Evolutionary conservation across 1,140 invertebrate species (phyloP), one percentile per base, ranked within the genome.

Genomic region (Lucilia cuprina): DNA sequence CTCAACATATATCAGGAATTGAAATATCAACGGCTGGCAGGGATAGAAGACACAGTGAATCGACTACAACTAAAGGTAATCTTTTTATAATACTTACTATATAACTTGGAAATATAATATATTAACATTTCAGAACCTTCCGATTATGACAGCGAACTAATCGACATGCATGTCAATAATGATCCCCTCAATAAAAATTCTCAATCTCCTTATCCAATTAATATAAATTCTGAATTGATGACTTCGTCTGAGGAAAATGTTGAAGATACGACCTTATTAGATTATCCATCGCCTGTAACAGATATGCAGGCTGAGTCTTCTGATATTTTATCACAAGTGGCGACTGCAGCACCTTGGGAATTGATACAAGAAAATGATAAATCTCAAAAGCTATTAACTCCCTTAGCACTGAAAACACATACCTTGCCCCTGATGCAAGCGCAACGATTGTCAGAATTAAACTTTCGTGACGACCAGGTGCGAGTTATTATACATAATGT

Each of bases 401-500:
- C 21, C 17, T 30, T 82, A 8, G 49, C 10, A 82, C 25, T 85
- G 8, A 83, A 77, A n/a, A 49, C 77, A 49, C 65, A 35, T 10
- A 12, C 83, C 3, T 19, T 82, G 17, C n/a, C 47, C 21, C 50
- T 74, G 12, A 35, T 82, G 21, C 77, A 74, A 49, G 83, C 85
- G 47, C 83, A 85, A 12, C 17, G 2, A 0, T 83, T 88, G 10
- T 35, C 84, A 30, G 14, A 49, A 21, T 88, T 80, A 17, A 80
- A 13, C 10, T 41, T 88, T 35, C 84, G 86, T 82, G 85, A 87
- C 60, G 86, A 89, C 74, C 87, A 86, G 35, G 89, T 91, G 35
- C 86, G 85, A 89, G 92, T 93, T 65, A 90, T 92, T 86, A 92
- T 93, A 86, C 92, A 92, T 86, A 91, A 92, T 82, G 87, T 92